These are phyloP conservation scores for Leptoteleia sp. DNA, from an alignment of 1,140 invertebrate genomes.

Conservation along the genomic window DNA sequence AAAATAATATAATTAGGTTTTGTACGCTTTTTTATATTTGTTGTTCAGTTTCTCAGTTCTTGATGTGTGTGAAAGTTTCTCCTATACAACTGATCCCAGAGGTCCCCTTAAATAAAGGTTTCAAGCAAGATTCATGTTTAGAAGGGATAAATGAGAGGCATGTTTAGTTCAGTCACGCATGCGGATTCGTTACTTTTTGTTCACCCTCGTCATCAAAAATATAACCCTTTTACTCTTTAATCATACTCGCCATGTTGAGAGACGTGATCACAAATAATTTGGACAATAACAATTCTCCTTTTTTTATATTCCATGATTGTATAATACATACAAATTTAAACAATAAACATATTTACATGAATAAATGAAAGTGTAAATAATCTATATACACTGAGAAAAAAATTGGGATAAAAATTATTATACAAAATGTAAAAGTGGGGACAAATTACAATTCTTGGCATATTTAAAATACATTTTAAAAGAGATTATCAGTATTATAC, in stretches of 20 bases:
- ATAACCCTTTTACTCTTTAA: slow-evolving; percentile 39
- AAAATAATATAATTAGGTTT: slow-evolving; percentile 35
- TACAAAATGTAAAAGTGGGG: too few species aligned
- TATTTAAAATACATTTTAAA: too few species aligned
- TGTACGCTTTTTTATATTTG: slow-evolving; percentile 23
- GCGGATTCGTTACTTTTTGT: slow-evolving; percentile 12
- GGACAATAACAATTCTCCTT: too few species aligned
- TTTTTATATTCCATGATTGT: too few species aligned
- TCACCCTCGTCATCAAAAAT: slow-evolving; percentile 35
- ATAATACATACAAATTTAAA: too few species aligned
- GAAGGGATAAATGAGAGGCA: slow-evolving; percentile 26
- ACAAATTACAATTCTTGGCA: too few species aligned
- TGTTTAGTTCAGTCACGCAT: slow-evolving; percentile 16
- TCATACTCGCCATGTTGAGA: slow-evolving; percentile 29
- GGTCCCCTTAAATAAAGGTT: slow-evolving; percentile 48
- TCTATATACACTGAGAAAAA: too few species aligned
- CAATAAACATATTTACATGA: too few species aligned
- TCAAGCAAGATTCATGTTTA: slow-evolving; percentile 40
- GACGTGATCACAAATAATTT: too few species aligned
- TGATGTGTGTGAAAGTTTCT: slow-evolving; percentile 19
- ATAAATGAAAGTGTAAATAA: too few species aligned
- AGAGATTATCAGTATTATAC: too few species aligned
- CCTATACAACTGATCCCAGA: slow-evolving; percentile 36
- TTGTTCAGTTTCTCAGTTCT: slow-evolving; percentile 4
- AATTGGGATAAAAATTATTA: too few species aligned